Evolutionary conservation across 2,888 invertebrate genomes (phyloP), one percentile per base, ranked within the genome.

Genomic region (Melipona bicolor): DNA sequence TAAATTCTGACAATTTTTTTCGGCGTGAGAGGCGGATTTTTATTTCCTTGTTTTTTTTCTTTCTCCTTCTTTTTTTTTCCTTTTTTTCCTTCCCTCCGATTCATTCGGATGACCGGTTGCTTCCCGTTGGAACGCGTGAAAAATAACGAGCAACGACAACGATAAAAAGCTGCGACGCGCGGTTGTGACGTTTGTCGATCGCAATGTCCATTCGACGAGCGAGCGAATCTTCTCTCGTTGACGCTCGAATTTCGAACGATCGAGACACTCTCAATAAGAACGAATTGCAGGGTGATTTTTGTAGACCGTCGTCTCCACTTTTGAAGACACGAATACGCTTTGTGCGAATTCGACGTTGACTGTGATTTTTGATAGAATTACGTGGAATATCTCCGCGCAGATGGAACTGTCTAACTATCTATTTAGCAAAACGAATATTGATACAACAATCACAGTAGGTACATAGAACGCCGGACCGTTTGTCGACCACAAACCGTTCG

Each of bases 1-100:
- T 83, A 82, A 76, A 83, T 83, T 83, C 83, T 77, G 72, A 83
- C 83, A 77, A 82, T 77, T 74, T 77, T 82, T 69, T 54, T 71
- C 83, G 36, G 3, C 50, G 83, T 71, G 61, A 72, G 71, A 54
- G 24, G 2, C 43, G 32, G 49, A 56, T 68, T 68, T 76, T 82
- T 59, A 24, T 19, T 17, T 1, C n/a, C 32, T 13, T 24, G 27
- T 5, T 36, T 27, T 56, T 50, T 9, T 52, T 19, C 5, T 5
- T 21, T 52, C 27, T 52, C 19, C 5, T 52, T 5, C 17, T 52
- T 52, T 52, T 52, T 52, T 52, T 6, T 9, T 1, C 9, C 9
- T 2, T 6, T 6, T 36, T 36, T 6, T 6, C 6, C 6, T 5
- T 3, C 52, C 2, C 52, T 4, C 17, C 54, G 17, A 50, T 61